These are phyloP conservation scores for Dasypolia templi DNA, from an alignment of 2,888 invertebrate genomes.

Conservation along the genomic window DNA sequence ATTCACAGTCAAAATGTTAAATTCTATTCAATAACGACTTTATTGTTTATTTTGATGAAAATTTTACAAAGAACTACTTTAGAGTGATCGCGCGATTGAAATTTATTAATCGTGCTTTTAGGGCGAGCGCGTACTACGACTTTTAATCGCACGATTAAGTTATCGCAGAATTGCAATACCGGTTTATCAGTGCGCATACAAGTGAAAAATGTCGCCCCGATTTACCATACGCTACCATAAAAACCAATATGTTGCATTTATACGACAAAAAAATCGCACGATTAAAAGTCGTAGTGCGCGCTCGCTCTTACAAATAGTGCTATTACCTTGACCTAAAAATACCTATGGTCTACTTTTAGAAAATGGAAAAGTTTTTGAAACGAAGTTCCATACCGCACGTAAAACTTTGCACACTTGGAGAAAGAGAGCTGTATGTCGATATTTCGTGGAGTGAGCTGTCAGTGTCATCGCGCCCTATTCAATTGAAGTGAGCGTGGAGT, in stretches of 20 bases:
- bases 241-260: neutral
- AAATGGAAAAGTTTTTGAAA: too few species aligned
- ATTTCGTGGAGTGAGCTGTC: too few species aligned
- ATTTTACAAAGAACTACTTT: conserved; percentile 18
- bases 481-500: too few species aligned
- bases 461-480: too few species aligned
- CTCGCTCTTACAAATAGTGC: neutral
- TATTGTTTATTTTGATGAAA: neutral
- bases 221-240: too few species aligned
- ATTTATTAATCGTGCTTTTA: conserved; percentile 25
- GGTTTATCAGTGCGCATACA: neutral
- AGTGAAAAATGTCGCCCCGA: neutral
- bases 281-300: neutral
- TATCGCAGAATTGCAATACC: neutral
- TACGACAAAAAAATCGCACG: neutral
- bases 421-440: too few species aligned
- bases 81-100: neutral
- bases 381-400: too few species aligned
- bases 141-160: neutral
- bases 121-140: neutral
- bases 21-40: neutral
- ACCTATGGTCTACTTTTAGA: neutral
- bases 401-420: too few species aligned
- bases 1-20: neutral
- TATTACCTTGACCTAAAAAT: neutral